These are phyloP conservation scores for Tortricodes alternella DNA, from an alignment of 2,888 invertebrate genomes.

Conservation along the genomic window DNA sequence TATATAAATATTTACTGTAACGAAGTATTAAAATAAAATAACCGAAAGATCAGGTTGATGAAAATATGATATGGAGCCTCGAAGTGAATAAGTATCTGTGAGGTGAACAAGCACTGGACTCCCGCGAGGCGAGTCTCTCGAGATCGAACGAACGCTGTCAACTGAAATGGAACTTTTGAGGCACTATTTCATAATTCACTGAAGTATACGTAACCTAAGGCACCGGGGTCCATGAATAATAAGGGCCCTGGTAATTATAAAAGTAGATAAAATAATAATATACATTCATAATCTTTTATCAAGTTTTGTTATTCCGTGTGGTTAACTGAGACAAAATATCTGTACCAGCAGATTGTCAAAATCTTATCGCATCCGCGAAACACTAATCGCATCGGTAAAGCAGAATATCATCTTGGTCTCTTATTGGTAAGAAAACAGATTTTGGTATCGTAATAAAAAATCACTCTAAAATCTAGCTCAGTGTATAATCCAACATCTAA, in stretches of 20 bases:
- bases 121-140: background rate
- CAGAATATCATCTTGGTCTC: slow-evolving; percentile 65
- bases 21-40: slow-evolving; percentile 31
- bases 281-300: slow-evolving; percentile 13
- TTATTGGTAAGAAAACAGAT: slow-evolving; percentile 50
- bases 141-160: background rate
- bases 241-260: slow-evolving; percentile 15
- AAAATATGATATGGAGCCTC: slow-evolving; percentile 9
- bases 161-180: slow-evolving; percentile 15
- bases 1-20: slow-evolving; percentile 31
- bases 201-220: slow-evolving; percentile 19
- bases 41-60: slow-evolving; percentile 15
- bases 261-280: slow-evolving; percentile 5
- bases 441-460: slow-evolving; percentile 68
- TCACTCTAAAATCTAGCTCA: slow-evolving; percentile 56
- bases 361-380: slow-evolving; percentile 2
- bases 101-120: background rate
- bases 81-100: background rate
- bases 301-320: background rate
- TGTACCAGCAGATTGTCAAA: slow-evolving; percentile 23
- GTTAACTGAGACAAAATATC: slow-evolving; percentile 8
- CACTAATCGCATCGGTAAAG: slow-evolving; percentile 34
- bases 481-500: slow-evolving; percentile 66
- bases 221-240: slow-evolving; percentile 12
- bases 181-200: slow-evolving; percentile 24